Base-by-base conservation (phyloP, 2,797 vertebrate species). In the Limnodromus scolopaceus region DNA sequence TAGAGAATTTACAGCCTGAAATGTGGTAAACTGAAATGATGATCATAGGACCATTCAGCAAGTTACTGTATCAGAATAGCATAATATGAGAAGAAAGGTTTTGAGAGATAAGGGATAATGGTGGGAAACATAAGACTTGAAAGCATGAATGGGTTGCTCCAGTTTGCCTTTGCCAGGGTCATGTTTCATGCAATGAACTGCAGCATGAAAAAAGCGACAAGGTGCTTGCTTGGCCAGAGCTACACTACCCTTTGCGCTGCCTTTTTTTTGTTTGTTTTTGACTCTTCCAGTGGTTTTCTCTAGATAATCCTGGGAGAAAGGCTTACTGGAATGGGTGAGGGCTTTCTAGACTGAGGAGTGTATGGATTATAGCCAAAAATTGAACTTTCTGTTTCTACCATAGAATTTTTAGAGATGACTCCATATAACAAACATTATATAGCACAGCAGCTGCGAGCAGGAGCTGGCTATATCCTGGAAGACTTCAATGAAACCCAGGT, bases 401-500 rank as follows among this genome's bases (percentile, higher is more conserved):
- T 95, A 99, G 99, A 99, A 89, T 98, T 98, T 77, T 98, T 99
- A 93, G 98, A 98, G 96, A 98, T 98, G 0, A 98, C 98, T 71
- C 99, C 99, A 0, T 99, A 99, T 74, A 99, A 99, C 98, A 99
- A 99, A 94, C 92, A 93, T 13, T 99, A 99, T 97, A 98, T 98
- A 11, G 98, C 99, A 95, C 98, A 98, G 34, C 99, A 99, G 97
- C 98, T 99, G 94, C 98, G 98, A 96, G 98, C 99, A 7, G 99
- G 99, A 39, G 99, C 99, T 92, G 99, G 99, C 76, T 99, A 99
- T 93, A 98, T 99, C 93, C 98, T 99, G 45, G 98, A 98, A 17
- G 99, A 99, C 96, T 99, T 99, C 98, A 99, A 99, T 87, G 99
- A 99, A 97, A 99, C 99, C 71, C 99, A 99, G 99, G 99, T 99